Percentiles rank a stretch among this genome's conserved stretches.
Conservation (phyloP, 2,888 invertebrate species). For the Heliconius cydno region DNA sequence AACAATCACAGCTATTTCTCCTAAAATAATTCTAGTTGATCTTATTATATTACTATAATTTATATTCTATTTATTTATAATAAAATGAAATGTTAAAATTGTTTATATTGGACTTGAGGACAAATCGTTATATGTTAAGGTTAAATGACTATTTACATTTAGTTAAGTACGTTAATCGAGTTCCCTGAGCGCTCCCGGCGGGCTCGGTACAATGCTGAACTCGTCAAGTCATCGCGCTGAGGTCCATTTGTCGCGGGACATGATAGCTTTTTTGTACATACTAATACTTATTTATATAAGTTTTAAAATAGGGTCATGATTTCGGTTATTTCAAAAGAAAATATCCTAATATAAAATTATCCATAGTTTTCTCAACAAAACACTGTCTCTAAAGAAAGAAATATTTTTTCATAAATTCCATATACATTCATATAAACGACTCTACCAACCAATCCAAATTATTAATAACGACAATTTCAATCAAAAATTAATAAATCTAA, state of each 20-base stretch:
- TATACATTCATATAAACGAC: neutral
- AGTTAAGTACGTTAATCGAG: slow-evolving; percentile 41
- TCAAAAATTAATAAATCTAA: neutral
- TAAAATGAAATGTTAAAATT: neutral
- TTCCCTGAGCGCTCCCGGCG: slow-evolving; percentile 49
- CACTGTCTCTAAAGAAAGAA: neutral
- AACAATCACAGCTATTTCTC: neutral
- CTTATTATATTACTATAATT: neutral
- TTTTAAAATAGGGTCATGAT: slow-evolving; percentile 22
- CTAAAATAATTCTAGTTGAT: neutral
- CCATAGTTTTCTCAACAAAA: neutral
- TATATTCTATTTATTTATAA: neutral
- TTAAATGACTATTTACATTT: slow-evolving; percentile 41
- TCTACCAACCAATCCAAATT: neutral
- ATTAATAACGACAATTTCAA: neutral
- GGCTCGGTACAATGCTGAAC: slow-evolving; percentile 55
- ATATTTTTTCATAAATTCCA: neutral
- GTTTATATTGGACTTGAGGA: neutral
- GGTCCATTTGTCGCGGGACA: slow-evolving; percentile 62
- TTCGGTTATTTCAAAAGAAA: neutral
- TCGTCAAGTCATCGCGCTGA: slow-evolving; percentile 65
- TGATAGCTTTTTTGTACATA: slow-evolving; percentile 51
- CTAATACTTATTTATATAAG: slow-evolving; percentile 11
- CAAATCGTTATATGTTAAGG: neutral
- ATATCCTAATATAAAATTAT: neutral